A percentile compares a stretch with the other conserved stretches of the same genome.
Conservation (phyloP, 2,888 invertebrate species). For the Tryphoninae sp. region DNA sequence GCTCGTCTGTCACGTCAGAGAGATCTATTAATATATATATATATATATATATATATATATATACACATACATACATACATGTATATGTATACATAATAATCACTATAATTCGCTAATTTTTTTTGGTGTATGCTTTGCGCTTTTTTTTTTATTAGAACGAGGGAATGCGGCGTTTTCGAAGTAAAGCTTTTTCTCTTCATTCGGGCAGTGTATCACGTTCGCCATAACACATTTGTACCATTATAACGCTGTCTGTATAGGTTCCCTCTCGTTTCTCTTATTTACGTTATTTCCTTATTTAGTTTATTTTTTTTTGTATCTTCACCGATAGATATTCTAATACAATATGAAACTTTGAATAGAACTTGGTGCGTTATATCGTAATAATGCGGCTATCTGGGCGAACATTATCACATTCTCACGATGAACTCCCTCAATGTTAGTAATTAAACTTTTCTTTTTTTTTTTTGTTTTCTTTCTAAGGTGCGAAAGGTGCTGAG, state of each 20-base stretch:
- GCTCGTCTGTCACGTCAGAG: conserved; percentile 20
- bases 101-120: conserved; percentile 28
- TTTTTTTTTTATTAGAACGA: conserved; percentile 31
- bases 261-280: conserved; percentile 1
- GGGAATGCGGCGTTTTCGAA: conserved; percentile 44
- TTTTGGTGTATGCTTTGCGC: background rate
- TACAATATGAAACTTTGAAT: conserved; percentile 40
- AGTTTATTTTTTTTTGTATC: conserved; percentile 14
- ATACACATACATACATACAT: no score
- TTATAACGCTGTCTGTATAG: conserved; percentile 30
- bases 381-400: conserved; percentile 41
- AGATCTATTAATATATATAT: conserved; percentile 37
- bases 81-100: background rate
- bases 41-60: background rate
- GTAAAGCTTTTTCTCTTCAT: conserved; percentile 35
- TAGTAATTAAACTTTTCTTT: conserved; percentile 3
- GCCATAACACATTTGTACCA: conserved; percentile 34
- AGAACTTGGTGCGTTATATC: conserved; percentile 30
- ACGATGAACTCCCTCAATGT: conserved; percentile 26
- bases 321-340: conserved; percentile 34
- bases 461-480: conserved; percentile 17
- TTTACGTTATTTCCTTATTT: conserved; percentile 12
- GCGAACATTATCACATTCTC: conserved; percentile 50
- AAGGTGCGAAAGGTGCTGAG: conserved; percentile 50
- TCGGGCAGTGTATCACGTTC: conserved; percentile 54